Evolutionary conservation across 1,140 invertebrate species (phyloP), one percentile per base, ranked within the genome.

Genomic region (Dendroctonus ponderosae): DNA sequence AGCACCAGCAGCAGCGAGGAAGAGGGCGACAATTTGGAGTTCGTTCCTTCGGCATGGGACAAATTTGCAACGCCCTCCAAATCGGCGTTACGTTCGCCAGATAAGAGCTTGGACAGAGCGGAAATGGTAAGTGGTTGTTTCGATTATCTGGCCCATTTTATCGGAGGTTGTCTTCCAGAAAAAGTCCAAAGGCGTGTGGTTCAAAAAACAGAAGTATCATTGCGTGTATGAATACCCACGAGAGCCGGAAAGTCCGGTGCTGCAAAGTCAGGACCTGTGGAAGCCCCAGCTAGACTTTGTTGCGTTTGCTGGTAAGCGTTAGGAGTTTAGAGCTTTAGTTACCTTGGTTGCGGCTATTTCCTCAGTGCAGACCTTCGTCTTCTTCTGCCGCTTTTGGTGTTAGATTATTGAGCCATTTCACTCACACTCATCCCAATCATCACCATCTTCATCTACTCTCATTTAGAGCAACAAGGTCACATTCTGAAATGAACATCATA

Each of bases 141-240:
- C 37, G 9, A 40, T 38, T 8, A 38, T 56, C 9, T 3, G 3
- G 3, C 3, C 0, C 39, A 38, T 50, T 39, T 50, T 11, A 49
- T 51, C 3, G 26, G 26, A 26, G 26, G 26, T 48, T 40, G n/a
- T 37, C 40, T 15, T 48, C 59, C 57, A 72, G 68, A 82, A 84
- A 75, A 84, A 84, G 76, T 77, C 79, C 9, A 75, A 75, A 66
- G 77, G 82, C 70, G 90, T 92, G 40, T 88, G 87, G 77, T 92
- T 91, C 80, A 91, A 92, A 76, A 87, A 89, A 69, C 89, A 91
- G 79, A 87, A 88, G 74, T 90, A 91, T 77, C 89, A 91, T 75
- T 89, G 88, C 73, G 88, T 91, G 44, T 92, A 91, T 76, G 89
- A 91, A 75, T 91, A 92, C 79, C 90, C 90, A 37, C 85, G 88